Base-by-base conservation (phyloP, 1,140 invertebrate species). In the Anastrepha obliqua region DNA sequence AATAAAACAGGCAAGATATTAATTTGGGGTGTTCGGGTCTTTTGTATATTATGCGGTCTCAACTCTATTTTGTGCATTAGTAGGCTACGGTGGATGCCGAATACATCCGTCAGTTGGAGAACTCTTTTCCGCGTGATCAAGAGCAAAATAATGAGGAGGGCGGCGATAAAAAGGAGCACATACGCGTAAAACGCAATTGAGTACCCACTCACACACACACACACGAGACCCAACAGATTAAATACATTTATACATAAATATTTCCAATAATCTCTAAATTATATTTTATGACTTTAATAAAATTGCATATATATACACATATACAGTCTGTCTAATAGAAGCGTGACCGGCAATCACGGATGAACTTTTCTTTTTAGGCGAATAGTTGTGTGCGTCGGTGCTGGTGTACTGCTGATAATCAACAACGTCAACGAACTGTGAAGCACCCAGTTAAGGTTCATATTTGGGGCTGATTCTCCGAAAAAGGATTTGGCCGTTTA, bases 121-220 rank as follows among this genome's bases (percentile, higher is more conserved):
- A 89, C 51, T 89, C 89, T 2, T 89, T 89, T 87, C 88, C 88
- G 39, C 86, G 55, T n/a, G 64, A 85, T 58, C 58, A 47, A 44
- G 86, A 86, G 5, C 55, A 88, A 60, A 58, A 55, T n/a, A 62
- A 87, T 58, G 87, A 86, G 15, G 81, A 86, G 15, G 5, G 42
- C 7, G 70, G 88, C 13, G 59, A 67, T 4, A 88, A 88, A 60
- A 88, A 85, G 15, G 85, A 86, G 17, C 89, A 87, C 51, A 85
- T 89, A 39, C 85, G 89, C 17, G 89, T 89, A 47, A 89, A 89
- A 87, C 74, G 89, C 85, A 85, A 88, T 87, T 85, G 60, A 88
- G 1, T 13, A 58, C 42, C 39, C 60, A 64, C 15, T 29, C 9
- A 58, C 13, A 29, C 20, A 44, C 39, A 44, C 39, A 42, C 29